These are phyloP conservation scores for Diploscapter pachys DNA, from an alignment of 1,140 invertebrate species.

Conservation along the genomic window DNA sequence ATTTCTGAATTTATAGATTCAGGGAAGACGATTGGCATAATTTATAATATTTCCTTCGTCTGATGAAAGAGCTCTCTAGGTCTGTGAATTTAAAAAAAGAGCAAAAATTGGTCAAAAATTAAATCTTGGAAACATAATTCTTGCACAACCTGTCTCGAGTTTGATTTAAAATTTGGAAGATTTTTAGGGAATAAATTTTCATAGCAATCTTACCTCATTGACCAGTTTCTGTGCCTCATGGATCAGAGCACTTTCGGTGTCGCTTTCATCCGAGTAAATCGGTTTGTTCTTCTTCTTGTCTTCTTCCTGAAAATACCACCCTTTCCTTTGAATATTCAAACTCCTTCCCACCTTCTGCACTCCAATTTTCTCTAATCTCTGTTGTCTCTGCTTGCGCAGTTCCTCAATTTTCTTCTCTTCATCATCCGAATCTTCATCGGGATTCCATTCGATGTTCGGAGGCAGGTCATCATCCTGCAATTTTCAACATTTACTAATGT, in stretches of 20 bases:
- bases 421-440: constrained; percentile 29
- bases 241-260: constrained; percentile 15
- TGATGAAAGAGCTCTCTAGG: too few relatives aligned
- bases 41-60: too few relatives aligned
- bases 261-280: constrained; percentile 2
- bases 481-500: background rate
- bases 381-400: constrained; percentile 16
- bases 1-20: too few relatives aligned
- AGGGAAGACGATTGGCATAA: too few relatives aligned
- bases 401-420: constrained; percentile 39
- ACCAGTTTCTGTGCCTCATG: constrained; percentile 8
- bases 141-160: too few relatives aligned
- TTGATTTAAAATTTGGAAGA: too few relatives aligned
- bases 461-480: background rate
- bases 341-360: constrained; percentile 14
- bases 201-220: background rate
- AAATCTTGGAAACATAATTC: too few relatives aligned
- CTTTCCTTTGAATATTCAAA: constrained; percentile 7
- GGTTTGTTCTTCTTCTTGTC: constrained; percentile 7
- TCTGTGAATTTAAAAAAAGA: too few relatives aligned
- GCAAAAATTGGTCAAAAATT: too few relatives aligned
- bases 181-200: too few relatives aligned
- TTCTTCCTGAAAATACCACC: background rate
- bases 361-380: constrained; percentile 22
- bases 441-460: constrained; percentile 18